Evolutionary conservation across 2,888 invertebrate species (phyloP), one percentile per base, ranked within the genome.

Genomic region (Drosophila anceps): DNA sequence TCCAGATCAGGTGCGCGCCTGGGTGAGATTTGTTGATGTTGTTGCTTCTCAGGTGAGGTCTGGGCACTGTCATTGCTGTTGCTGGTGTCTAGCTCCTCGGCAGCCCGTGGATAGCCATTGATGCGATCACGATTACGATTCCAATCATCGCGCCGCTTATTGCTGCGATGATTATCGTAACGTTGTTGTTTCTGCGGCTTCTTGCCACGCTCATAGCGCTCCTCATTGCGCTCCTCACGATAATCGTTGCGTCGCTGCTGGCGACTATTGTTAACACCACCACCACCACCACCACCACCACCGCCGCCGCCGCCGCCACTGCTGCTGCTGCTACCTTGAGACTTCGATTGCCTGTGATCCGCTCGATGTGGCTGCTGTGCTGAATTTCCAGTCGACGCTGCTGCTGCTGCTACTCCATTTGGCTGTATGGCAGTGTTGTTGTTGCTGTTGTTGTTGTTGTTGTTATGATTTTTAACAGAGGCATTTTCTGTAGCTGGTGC

Each of bases 121-220:
- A 91, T 86, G 24, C 91, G 90, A 70, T 92, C 92, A 9, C 93
- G 87, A 75, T 92, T 92, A 8, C 92, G 87, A 73, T 92, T 92
- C 92, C 93, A 92, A 68, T 92, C 92, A 50, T 92, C 92, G 24
- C 92, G 88, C 0, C 92, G 84, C 48, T 93, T 93, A 35, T 91
- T 91, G 59, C 92, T 92, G 29, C 92, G 90, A 72, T 91, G 88
- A 73, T 91, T 92, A 60, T 93, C 92, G 58, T 92, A 92, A 44
- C 92, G 92, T 37, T 92, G 92, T 63, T 91, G 91, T 67, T 91
- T 90, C 59, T 92, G 92, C 5, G 86, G 86, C 62, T 85, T 90
- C 39, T 91, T 86, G 13, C 83, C 66, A 7, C 87, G 75, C 10
- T 90, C 86, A 35, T 84, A 76, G 7, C 84, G 87, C 65, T 83